Base-by-base conservation (phyloP, 2,797 vertebrate species). In the Microchirus variegatus region DNA sequence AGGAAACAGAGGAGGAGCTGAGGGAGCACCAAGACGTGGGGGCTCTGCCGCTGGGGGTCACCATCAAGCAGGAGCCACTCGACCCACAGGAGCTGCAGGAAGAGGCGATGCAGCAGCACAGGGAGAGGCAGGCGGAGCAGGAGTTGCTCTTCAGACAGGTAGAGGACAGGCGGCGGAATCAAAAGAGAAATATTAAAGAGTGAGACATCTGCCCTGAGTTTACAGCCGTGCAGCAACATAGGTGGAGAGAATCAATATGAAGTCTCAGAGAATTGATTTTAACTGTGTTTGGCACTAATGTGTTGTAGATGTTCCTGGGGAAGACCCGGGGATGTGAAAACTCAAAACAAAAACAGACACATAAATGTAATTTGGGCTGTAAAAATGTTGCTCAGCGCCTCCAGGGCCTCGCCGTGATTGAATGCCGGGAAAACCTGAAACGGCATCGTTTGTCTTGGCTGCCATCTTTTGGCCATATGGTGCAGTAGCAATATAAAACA, bases 1-100 rank as follows among this genome's bases (percentile, higher is more conserved):
- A 99, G 91, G 97, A 99, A 92, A 99, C 97, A 0, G 97, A 99
- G 89, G 97, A 99, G 87, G 97, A 99, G 90, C 91, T 99, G 51
- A 90, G 96, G 5, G 97, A 98, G 81, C 97, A 99, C 84, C 97
- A 99, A 87, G 95, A 95, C 12, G 89, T 92, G 17, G 95, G 93
- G 15, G 42, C 53, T 3, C 75, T 94, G 75, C 83, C 78, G 3
- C 84, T 71, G 0, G 86, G 94, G 62, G 88, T 98, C 76, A 95
- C 93, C 67, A 94, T 99, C 75, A 99, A 99, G 80, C 97, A 98
- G 86, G 97, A 99, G 68, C 96, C 96, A 37, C 87, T 91, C 0
- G 97, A 97, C 81, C 87, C 80, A 0, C 88, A 87, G 78, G 89
- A 90, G 77, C 93, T 96, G 1, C 94, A 97, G 66, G 96, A 95